phyloP scores from a whole-genome alignment of 1,140 invertebrate species.

The Aphaenogaster ashmeadi region DNA sequence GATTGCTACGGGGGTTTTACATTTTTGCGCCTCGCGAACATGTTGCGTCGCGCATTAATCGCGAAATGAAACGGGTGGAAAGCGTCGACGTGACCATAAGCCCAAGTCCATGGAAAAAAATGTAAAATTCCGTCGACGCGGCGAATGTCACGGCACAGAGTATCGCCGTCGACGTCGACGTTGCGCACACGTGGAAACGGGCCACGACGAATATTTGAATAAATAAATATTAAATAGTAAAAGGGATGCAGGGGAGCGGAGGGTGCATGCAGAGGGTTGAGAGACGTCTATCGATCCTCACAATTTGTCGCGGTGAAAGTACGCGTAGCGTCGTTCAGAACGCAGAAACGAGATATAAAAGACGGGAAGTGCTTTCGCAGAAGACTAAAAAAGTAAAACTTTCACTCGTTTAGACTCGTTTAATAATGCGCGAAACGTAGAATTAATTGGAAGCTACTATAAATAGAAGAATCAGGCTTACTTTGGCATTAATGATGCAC shows the following conservation, averaged over 20 bases:
- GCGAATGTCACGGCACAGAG: constrained; percentile 57
- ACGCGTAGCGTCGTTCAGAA: constrained; percentile 7
- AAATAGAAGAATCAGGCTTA: not conserved
- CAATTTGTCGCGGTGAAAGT: constrained; percentile 62
- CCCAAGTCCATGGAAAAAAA: constrained; percentile 54
- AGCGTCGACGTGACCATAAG: constrained; percentile 58
- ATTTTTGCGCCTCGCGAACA: constrained; percentile 14
- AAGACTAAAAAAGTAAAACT: not conserved
- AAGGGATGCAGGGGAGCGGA: not conserved
- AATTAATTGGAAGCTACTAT: not conserved
- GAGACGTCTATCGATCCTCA: constrained; percentile 61
- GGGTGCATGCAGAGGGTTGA: constrained; percentile 35
- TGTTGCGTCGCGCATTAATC: constrained; percentile 57
- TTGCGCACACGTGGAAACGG: constrained; percentile 59
- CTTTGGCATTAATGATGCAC: not conserved
- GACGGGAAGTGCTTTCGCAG: constrained; percentile 6
- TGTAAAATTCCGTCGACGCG: constrained; percentile 58
- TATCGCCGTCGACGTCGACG: constrained; percentile 41
- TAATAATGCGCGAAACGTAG: not conserved
- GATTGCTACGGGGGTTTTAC: not conserved
- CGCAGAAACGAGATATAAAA: constrained; percentile 13
- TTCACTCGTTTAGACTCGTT: not conserved
- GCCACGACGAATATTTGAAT: constrained; percentile 68
- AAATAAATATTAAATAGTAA: constrained; percentile 69
- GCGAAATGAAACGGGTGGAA: constrained; percentile 35